Evolutionary conservation across 1,140 invertebrate genomes (phyloP), one percentile per base, ranked within the genome.

Genomic region (Drosophila sturtevanti): DNA sequence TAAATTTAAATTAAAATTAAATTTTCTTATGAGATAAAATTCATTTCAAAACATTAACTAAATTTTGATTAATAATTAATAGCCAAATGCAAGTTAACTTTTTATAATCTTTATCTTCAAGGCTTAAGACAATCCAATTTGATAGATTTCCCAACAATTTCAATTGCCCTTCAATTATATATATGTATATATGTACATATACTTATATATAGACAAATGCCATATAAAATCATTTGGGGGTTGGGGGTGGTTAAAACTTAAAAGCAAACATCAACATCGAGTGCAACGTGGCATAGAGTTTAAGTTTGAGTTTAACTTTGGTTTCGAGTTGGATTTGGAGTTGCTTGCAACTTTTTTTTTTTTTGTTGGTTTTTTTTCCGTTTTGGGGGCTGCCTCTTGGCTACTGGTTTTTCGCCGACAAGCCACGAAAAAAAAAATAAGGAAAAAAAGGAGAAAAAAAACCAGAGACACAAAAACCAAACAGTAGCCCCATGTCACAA

Each of bases 341-440:
- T 52, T 44, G 68, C 58, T 64, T 75, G 72, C 64, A 66, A 76
- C 65, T 75, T 76, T 74, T 59, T 34, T 48, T 62, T 62, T 70
- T 62, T 63, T 79, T 75, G 76, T 75, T 54, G 24, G 41, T 62
- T 62, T 70, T 64, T 63, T 73, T 52, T 74, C n/a, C n/a, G n/a
- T n/a, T 72, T 62, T 63, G 9, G 68, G 67, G 68, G 80, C 63
- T 74, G 81, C 73, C 81, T 65, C 73, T 73, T 67, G 78, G 81
- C 81, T 85, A 81, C 81, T 87, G 81, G 82, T 86, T 86, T 77
- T 65, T 65, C 68, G 73, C 67, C 80, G 75, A 81, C 80, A 82
- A 81, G 68, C 81, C 81, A 48, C 72, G 77, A 73, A 58, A 55
- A 66, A 64, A 34, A 56, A 78, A 63, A 16, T 22, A 18, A 27